Conservation (phyloP, 2,797 vertebrate genomes). For the Allobates femoralis region DNA sequence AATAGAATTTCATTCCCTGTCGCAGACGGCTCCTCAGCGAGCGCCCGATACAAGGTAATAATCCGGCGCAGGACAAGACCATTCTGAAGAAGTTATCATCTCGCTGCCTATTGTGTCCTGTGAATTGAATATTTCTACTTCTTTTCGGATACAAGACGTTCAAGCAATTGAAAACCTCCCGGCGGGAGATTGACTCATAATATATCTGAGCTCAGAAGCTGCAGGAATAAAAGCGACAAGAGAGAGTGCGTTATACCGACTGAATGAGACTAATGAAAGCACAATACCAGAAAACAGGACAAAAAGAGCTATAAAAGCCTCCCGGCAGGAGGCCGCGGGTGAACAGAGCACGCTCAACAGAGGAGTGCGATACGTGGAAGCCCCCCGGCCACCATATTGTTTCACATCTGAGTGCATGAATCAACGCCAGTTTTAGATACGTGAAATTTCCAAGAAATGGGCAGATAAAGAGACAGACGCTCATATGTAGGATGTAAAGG, state of each 20-base stretch:
- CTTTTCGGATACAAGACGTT: neutral
- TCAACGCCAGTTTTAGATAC: neutral
- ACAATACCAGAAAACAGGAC: neutral
- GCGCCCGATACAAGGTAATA: neutral
- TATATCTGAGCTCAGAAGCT: neutral
- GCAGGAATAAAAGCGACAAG: neutral
- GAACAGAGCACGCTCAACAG: neutral
- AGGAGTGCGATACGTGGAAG: neutral
- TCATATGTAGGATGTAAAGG: too few species aligned
- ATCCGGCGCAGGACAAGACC: neutral
- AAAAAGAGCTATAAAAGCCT: neutral
- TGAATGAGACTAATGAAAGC: neutral
- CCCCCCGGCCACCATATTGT: neutral
- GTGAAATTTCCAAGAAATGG: too few species aligned
- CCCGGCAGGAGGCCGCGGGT: neutral
- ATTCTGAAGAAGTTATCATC: neutral
- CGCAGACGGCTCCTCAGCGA: neutral
- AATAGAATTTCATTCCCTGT: neutral
- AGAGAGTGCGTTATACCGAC: neutral
- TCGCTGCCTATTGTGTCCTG: neutral
- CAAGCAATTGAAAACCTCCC: constrained; percentile 8
- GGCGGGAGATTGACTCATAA: neutral
- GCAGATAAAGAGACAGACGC: too few species aligned
- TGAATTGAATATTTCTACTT: neutral
- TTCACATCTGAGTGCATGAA: neutral